A percentile compares a stretch with the other conserved stretches of the same genome.
These are phyloP conservation scores for Manis javanica DNA, from an alignment of 2,797 vertebrate genomes.

Conservation along the genomic window DNA sequence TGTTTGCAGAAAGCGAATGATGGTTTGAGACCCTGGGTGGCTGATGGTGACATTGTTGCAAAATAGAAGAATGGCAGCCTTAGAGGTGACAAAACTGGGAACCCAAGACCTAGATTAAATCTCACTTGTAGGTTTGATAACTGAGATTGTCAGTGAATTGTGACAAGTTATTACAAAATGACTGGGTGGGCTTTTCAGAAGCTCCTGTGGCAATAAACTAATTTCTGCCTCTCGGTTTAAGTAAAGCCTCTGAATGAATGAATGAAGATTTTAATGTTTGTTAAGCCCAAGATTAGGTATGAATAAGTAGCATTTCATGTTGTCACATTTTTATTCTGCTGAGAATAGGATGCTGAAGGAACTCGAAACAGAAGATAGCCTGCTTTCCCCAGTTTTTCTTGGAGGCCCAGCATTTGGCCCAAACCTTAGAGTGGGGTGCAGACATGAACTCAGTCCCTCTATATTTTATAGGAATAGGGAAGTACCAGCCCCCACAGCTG, in stretches of 20 bases:
- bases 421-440: slow-evolving; percentile 2
- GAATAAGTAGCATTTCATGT: neutral
- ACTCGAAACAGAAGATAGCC: neutral
- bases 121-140: neutral
- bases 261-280: neutral
- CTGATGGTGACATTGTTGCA: neutral
- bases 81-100: neutral
- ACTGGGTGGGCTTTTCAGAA: neutral
- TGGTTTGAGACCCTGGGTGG: neutral
- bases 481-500: neutral
- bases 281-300: neutral
- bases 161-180: neutral
- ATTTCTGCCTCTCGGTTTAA: neutral
- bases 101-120: neutral
- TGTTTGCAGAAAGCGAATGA: neutral
- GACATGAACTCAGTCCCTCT: neutral
- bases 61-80: neutral
- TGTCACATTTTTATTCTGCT: neutral
- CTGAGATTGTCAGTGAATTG: neutral
- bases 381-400: neutral
- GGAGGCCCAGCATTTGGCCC: neutral
- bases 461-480: neutral
- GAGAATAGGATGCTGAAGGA: neutral
- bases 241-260: neutral
- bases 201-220: neutral